phyloP scores from a whole-genome alignment of 2,797 vertebrate genomes.

The Menidia menidia region DNA sequence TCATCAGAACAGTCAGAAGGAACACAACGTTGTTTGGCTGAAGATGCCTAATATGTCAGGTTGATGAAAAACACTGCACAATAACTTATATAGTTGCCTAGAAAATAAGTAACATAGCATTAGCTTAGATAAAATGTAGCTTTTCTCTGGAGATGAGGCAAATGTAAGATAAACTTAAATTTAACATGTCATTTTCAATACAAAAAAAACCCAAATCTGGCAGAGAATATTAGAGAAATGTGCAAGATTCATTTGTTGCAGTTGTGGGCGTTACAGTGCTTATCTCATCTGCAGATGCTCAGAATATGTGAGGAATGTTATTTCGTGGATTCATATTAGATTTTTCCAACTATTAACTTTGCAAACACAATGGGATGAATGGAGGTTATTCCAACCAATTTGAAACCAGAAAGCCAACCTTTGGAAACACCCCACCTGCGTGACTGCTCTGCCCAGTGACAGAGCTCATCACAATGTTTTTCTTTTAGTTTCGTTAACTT shows the following conservation, averaged over 20 bases:
- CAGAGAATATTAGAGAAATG: conserved; percentile 24
- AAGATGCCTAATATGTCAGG: neutral
- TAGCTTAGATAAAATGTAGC: neutral
- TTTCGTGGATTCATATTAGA: conserved; percentile 34
- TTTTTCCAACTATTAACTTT: conserved; percentile 36
- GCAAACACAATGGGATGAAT: conserved; percentile 23
- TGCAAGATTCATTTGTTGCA: conserved; percentile 33
- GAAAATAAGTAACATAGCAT: neutral
- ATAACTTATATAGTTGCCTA: neutral
- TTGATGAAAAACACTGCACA: neutral
- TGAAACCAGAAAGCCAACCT: conserved; percentile 3
- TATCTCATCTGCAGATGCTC: conserved; percentile 47
- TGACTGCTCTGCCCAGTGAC: conserved; percentile 1
- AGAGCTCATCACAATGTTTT: neutral
- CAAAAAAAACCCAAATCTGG: conserved; percentile 12
- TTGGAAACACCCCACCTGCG: conserved; percentile 17
- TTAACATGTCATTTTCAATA: conserved; percentile 8
- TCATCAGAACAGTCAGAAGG: neutral
- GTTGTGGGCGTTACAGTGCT: conserved; percentile 32
- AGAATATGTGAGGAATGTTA: conserved; percentile 52
- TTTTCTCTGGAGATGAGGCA: neutral
- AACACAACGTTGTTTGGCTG: conserved; percentile 1
- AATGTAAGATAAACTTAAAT: neutral
- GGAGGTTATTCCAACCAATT: conserved; percentile 1
- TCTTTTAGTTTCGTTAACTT: neutral